Evolutionary conservation across 2,888 invertebrate species (phyloP), one percentile per base, ranked within the genome.

Genomic region (Oithona nana): DNA sequence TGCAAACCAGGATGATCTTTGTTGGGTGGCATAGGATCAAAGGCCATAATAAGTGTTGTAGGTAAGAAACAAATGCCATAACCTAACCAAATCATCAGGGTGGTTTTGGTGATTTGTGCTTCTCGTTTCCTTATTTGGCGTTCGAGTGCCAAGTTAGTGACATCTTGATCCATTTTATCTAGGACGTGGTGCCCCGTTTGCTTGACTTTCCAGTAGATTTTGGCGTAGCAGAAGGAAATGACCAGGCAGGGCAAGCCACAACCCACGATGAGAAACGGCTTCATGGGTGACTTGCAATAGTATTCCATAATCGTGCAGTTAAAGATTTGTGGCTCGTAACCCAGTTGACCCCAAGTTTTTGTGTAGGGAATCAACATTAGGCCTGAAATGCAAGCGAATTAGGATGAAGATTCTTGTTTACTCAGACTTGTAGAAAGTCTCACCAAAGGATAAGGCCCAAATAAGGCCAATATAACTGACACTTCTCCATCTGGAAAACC

Each of bases 401-500:
- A n/a, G n/a, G n/a, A n/a, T n/a, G n/a, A n/a, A n/a, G n/a, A n/a
- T n/a, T n/a, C n/a, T n/a, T n/a, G n/a, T n/a, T n/a, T n/a, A n/a
- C n/a, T n/a, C n/a, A n/a, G n/a, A n/a, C n/a, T n/a, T n/a, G n/a
- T n/a, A n/a, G n/a, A n/a, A n/a, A n/a, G n/a, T n/a, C n/a, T n/a
- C n/a, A n/a, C 39, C 39, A 16, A 39, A 39, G 8, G 39, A 39
- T 39, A 39, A 6, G 39, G 39, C 39, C 39, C 39, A 39, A 16
- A 39, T 16, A 39, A 39, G 39, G 39, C 6, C 8, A 6, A 39
- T 16, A 16, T 39, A 39, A 16, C 39, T 16, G 8, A 16, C 6
- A 16, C 39, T 39, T 39, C 16, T 39, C 39, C 8, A 16, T 16
- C 39, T 81, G 78, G n/a, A 51, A 20, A 20, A n/a, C n/a, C n/a